Conservation (phyloP, 2,888 invertebrate species). For the Danaus chrysippus region DNA sequence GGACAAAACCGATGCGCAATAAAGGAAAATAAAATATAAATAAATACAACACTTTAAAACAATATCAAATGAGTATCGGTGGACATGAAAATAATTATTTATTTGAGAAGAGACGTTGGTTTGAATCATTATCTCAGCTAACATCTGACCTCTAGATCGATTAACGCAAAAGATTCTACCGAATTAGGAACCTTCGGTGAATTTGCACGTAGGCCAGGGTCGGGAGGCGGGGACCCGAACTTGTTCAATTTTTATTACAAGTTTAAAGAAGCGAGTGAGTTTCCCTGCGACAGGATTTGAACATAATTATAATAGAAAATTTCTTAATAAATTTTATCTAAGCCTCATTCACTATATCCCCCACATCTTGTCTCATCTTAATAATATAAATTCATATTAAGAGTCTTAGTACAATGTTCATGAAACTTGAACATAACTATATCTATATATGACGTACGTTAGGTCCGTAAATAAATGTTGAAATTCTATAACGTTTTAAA, state of each 20-base stretch:
- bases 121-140: too few relatives aligned
- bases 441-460: background rate
- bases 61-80: too few relatives aligned
- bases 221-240: constrained; percentile 65
- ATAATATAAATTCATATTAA: too few relatives aligned
- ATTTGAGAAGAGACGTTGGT: too few relatives aligned
- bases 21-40: constrained; percentile 6
- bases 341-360: too few relatives aligned
- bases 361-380: background rate
- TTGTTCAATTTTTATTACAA: constrained; percentile 71
- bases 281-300: constrained; percentile 71
- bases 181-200: constrained; percentile 37
- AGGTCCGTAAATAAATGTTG: background rate
- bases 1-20: constrained; percentile 18
- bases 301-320: constrained; percentile 63
- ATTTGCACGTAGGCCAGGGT: constrained; percentile 55
- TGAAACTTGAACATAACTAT: too few relatives aligned
- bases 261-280: constrained; percentile 70
- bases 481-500: constrained; percentile 1
- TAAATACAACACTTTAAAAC: too few relatives aligned
- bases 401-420: too few relatives aligned
- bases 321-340: background rate
- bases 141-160: constrained; percentile 8
- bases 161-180: constrained; percentile 32
- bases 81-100: too few relatives aligned